Conservation (phyloP, 2,113 vertebrate genomes). For the Epinephelus moara region DNA sequence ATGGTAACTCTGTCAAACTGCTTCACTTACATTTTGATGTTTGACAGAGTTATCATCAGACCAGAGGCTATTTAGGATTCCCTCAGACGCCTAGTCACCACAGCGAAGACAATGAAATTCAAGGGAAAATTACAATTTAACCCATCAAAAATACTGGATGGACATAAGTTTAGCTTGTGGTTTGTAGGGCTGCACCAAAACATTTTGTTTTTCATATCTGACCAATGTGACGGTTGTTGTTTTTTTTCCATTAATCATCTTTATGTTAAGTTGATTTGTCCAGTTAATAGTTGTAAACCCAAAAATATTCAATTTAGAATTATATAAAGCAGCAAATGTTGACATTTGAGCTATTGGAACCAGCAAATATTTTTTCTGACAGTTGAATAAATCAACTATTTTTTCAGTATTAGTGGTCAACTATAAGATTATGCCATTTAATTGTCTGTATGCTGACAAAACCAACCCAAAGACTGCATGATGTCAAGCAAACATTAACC, state of each 20-base stretch:
- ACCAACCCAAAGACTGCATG: not conserved
- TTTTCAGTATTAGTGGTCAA: not conserved
- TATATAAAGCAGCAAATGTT: not conserved
- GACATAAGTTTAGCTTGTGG: not conserved
- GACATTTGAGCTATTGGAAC: not conserved
- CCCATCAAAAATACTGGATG: not conserved
- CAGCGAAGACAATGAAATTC: not conserved
- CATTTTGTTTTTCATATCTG: not conserved
- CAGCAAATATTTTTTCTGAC: not conserved
- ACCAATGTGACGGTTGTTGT: no score
- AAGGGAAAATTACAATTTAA: not conserved
- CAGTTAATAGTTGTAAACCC: not conserved
- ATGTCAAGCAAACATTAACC: not conserved
- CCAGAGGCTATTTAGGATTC: not conserved
- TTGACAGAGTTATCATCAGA: constrained; percentile 40
- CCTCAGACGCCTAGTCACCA: not conserved
- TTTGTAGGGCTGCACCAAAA: not conserved
- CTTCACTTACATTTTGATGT: constrained; percentile 42
- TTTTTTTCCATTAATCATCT: not conserved
- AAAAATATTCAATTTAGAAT: not conserved
- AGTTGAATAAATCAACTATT: not conserved
- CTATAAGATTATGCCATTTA: not conserved
- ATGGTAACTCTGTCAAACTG: not conserved
- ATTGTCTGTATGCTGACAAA: not conserved
- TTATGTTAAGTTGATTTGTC: not conserved